phyloP scores from a whole-genome alignment of 2,797 vertebrate species.

The Erpetoichthys calabaricus region DNA sequence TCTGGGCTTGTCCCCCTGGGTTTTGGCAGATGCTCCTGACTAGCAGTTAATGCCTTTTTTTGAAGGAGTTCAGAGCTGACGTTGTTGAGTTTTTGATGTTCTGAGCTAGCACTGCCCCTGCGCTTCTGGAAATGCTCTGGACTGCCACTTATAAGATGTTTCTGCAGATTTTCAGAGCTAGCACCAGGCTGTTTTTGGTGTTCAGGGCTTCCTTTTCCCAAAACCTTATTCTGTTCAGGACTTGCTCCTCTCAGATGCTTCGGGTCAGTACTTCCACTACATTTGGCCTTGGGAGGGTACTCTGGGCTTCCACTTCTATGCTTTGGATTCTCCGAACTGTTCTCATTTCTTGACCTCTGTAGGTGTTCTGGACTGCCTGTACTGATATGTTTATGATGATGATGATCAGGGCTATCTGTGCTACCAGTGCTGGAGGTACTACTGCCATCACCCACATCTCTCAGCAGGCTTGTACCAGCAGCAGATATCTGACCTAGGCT shows the following conservation, averaged over 20 bases:
- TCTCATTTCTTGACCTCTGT: constrained; percentile 21
- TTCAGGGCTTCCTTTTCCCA: constrained; percentile 52
- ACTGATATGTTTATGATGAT: constrained; percentile 55
- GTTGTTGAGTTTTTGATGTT: constrained; percentile 48
- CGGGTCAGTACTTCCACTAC: constrained; percentile 62
- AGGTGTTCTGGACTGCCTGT: constrained; percentile 45
- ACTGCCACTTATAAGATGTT: constrained; percentile 57
- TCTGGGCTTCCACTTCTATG: constrained; percentile 73
- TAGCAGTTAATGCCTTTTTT: constrained; percentile 54
- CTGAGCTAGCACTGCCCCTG: constrained; percentile 53
- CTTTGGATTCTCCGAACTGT: constrained; percentile 26
- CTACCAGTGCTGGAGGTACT: constrained; percentile 85
- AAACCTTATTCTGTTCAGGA: constrained; percentile 65
- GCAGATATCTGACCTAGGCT: constrained; percentile 62
- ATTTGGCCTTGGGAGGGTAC: constrained; percentile 68
- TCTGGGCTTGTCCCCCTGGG: constrained; percentile 73
- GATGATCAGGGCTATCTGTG: constrained; percentile 72
- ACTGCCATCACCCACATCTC: constrained; percentile 85
- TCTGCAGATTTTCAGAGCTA: constrained; percentile 57
- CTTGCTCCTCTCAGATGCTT: constrained; percentile 57
- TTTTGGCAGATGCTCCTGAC: constrained; percentile 73
- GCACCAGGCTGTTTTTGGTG: constrained; percentile 53
- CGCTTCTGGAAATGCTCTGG: constrained; percentile 77
- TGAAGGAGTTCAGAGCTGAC: constrained; percentile 55
- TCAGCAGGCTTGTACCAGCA: constrained; percentile 41